Evolutionary conservation across 2,888 invertebrate genomes (phyloP), one percentile per base, ranked within the genome.

Genomic region (Mesoligia furuncula): DNA sequence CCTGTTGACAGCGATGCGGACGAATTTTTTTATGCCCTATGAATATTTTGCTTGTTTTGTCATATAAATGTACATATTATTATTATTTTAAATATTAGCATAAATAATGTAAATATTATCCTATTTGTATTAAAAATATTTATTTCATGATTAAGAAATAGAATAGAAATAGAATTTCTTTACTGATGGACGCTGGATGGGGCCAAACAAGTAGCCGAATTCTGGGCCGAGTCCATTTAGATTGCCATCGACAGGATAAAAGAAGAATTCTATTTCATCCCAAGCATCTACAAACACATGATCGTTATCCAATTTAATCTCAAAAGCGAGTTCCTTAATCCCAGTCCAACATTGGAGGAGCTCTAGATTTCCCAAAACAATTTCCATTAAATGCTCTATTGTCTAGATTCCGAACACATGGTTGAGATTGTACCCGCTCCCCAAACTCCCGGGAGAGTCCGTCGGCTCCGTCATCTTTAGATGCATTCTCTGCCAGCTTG

Each of bases 391-490:
- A 54, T 59, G 54, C 15, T 59, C 54, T 45, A 62, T 73, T 80
- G 75, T 72, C 57, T 65, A 87, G 88, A 70, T 79, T 17, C 39
- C 70, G 31, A 69, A 65, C 36, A 69, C 80, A 6, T 96, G 96
- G 95, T 93, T 98, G 54, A 95, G 97, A 85, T 96, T 98, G 75
- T 96, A 97, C 87, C 98, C 98, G 27, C 94, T 93, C 0, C 92
- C 93, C 0, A 93, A 92, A 76, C 88, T 91, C 68, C 93, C 94
- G 15, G 95, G 93, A n/a, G 96, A 97, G 83, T 90, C 95, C 0
- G n/a, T 90, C 1, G 84, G 87, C 51, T 95, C 95, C 2, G 85
- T 94, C 20, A 80, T 97, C 67, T 93, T 97, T 81, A 94, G 97
- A 85, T 97, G 97, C 92, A 84, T 97, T 27, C 90, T 97, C 70